Conservation (phyloP, 1,140 invertebrate genomes). For the Apis cerana region DNA sequence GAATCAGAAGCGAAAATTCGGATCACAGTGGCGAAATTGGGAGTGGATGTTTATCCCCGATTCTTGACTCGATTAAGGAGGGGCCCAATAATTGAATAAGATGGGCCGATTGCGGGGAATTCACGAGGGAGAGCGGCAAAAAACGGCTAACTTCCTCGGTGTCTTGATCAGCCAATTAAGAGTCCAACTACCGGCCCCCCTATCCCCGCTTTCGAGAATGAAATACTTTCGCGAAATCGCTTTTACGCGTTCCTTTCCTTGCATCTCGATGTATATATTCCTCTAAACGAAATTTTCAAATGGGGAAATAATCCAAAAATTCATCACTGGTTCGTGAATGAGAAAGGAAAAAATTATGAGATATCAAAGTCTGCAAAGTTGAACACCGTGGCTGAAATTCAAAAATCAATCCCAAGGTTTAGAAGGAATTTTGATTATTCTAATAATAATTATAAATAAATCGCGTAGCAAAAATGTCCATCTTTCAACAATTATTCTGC, state of each 20-base stretch:
- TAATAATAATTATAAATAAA: too few species aligned
- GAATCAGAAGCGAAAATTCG: neutral
- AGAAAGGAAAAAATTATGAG: too few species aligned
- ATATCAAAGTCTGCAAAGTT: too few species aligned
- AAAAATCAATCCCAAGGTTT: too few species aligned
- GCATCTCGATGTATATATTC: too few species aligned
- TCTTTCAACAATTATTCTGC: too few species aligned
- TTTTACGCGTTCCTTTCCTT: neutral
- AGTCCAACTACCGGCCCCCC: constrained; percentile 19
- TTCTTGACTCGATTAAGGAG: constrained; percentile 54
- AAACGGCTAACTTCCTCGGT: constrained; percentile 57
- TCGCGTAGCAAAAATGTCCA: too few species aligned
- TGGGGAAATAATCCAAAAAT: too few species aligned
- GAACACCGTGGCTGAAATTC: too few species aligned
- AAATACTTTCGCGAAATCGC: neutral
- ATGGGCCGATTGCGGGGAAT: constrained; percentile 57
- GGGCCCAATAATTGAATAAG: constrained; percentile 55
- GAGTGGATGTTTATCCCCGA: constrained; percentile 43
- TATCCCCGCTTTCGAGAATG: neutral
- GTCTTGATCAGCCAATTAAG: constrained; percentile 63
- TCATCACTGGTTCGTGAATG: too few species aligned
- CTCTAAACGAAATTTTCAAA: too few species aligned
- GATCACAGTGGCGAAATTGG: constrained; percentile 31
- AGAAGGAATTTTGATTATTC: too few species aligned
- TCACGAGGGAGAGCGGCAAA: constrained; percentile 50